Evolutionary conservation across 2,113 vertebrate genomes (phyloP).

Genomic region (Toxostoma redivivum): DNA sequence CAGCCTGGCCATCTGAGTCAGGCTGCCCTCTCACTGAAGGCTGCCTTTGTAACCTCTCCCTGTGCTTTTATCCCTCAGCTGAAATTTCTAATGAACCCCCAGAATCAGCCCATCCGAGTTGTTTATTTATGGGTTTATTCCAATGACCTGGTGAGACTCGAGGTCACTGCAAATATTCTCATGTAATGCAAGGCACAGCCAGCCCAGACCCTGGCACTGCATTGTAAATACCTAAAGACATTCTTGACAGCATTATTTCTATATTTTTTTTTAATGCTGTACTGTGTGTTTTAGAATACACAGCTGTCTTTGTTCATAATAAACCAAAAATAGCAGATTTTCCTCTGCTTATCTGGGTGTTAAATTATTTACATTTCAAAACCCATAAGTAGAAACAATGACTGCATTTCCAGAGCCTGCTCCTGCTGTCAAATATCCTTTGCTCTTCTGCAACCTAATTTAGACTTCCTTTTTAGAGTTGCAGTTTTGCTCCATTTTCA

Average conservation of each 20-base stretch:
- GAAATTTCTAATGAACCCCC: background rate
- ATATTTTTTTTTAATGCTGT: slow-evolving; percentile 20
- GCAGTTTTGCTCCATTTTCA: slow-evolving; percentile 32
- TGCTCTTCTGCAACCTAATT: slow-evolving; percentile 62
- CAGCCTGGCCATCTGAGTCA: background rate
- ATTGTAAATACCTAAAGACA: slow-evolving; percentile 19
- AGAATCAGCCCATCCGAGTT: background rate
- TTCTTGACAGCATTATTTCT: background rate
- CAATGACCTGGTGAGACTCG: fast-evolving
- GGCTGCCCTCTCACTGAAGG: background rate
- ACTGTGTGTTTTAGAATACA: slow-evolving; percentile 58
- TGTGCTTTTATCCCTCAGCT: background rate
- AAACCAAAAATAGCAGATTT: slow-evolving; percentile 64
- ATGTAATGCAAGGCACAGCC: background rate
- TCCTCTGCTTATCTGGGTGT: slow-evolving; percentile 49
- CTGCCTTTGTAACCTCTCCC: background rate
- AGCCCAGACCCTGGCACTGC: background rate
- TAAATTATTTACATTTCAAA: slow-evolving; percentile 76
- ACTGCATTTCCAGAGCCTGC: slow-evolving; percentile 48
- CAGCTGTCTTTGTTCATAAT: slow-evolving; percentile 67
- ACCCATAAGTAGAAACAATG: slow-evolving; percentile 60
- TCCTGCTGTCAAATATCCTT: slow-evolving; percentile 60
- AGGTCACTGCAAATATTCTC: background rate
- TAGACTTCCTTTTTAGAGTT: slow-evolving; percentile 47
- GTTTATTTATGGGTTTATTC: background rate